Conservation (phyloP, 2,113 vertebrate species). For the Bungarus multicinctus region DNA sequence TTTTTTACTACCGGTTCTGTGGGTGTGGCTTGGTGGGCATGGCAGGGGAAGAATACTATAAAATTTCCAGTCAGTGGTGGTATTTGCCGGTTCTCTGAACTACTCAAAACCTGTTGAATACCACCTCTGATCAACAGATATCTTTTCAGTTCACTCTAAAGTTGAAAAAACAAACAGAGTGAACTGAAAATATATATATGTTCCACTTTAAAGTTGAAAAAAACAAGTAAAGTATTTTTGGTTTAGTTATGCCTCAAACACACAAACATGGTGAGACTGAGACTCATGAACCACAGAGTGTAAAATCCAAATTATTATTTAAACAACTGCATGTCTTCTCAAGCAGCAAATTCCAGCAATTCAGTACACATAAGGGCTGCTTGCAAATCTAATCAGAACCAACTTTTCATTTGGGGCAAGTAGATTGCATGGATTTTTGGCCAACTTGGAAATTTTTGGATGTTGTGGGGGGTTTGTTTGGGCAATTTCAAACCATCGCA, state of each 20-base stretch:
- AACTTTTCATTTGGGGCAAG: not conserved
- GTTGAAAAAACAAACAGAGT: no score
- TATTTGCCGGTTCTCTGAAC: no score
- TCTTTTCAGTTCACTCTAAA: not conserved
- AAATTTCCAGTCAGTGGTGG: no score
- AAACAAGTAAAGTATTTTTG: not conserved
- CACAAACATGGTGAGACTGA: not conserved
- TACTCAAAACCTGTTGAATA: no score
- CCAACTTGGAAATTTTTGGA: not conserved
- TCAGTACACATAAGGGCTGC: not conserved
- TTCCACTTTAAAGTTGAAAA: not conserved
- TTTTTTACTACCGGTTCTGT: no score
- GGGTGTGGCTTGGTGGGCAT: no score
- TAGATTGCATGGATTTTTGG: not conserved
- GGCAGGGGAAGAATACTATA: no score
- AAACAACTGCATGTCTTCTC: not conserved
- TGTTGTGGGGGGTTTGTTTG: not conserved
- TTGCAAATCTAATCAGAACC: not conserved
- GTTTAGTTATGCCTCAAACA: not conserved
- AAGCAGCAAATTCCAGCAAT: not conserved
- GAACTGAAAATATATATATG: not conserved
- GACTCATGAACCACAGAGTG: not conserved
- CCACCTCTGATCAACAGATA: no score
- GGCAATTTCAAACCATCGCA: not conserved
- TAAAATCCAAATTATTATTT: not conserved